Conservation (phyloP, 1,140 invertebrate genomes). For the Trachymyrmex cornetzi region DNA sequence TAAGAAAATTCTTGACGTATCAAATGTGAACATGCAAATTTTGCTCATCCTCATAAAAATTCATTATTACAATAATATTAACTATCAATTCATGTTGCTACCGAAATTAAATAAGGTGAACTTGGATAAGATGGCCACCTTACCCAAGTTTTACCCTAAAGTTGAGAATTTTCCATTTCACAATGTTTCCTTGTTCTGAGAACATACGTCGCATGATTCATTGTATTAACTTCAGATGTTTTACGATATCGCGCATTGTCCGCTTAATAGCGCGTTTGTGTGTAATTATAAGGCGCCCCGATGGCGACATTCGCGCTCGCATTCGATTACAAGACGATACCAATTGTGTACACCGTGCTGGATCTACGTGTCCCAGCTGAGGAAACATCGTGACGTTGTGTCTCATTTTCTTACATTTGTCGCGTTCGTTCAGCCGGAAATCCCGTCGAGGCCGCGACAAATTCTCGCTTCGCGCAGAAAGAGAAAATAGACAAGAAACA, state of each 20-base stretch:
- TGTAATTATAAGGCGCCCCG: slow-evolving; percentile 58
- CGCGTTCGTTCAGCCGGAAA: slow-evolving; percentile 25
- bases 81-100: neutral
- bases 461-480: neutral
- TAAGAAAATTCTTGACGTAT: neutral
- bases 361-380: slow-evolving; percentile 65
- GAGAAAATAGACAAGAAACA: neutral
- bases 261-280: slow-evolving; percentile 67
- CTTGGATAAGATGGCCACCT: too few species aligned
- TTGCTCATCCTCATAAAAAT: neutral
- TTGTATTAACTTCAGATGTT: slow-evolving; percentile 40
- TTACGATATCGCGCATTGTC: slow-evolving; percentile 50
- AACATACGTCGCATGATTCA: neutral
- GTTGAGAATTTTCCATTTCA: neutral
- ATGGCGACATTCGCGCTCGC: slow-evolving; percentile 35
- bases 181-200: neutral
- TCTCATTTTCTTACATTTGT: slow-evolving; percentile 15
- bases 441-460: neutral
- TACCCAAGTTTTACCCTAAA: neutral
- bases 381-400: slow-evolving; percentile 59
- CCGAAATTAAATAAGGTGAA: neutral
- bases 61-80: neutral
- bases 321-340: slow-evolving; percentile 45
- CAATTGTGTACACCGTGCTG: slow-evolving; percentile 73
- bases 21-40: neutral